These are phyloP conservation scores for Rapana venosa DNA, from an alignment of 2,888 invertebrate species.

Conservation along the genomic window DNA sequence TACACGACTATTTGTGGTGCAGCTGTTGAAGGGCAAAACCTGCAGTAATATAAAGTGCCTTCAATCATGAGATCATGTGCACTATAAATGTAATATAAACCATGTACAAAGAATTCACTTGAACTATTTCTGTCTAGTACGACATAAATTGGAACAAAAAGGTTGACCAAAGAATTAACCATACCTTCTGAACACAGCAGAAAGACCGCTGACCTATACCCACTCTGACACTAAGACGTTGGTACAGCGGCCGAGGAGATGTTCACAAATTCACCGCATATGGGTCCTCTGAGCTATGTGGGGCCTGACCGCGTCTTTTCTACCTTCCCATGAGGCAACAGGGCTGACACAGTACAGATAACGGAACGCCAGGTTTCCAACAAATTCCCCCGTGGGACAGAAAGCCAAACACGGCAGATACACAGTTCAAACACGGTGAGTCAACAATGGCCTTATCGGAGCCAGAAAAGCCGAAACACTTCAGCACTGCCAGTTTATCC, in stretches of 20 bases:
- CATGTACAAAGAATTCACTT: too few relatives aligned
- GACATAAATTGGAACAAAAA: too few relatives aligned
- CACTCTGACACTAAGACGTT: too few relatives aligned
- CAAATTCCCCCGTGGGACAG: conserved; percentile 6
- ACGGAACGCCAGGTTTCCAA: conserved; percentile 9
- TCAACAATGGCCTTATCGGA: not conserved
- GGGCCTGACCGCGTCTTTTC: conserved; percentile 2
- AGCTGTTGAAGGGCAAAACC: too few relatives aligned
- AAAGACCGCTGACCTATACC: too few relatives aligned
- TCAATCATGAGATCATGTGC: too few relatives aligned
- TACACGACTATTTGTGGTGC: too few relatives aligned
- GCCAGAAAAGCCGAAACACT: not conserved
- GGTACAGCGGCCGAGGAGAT: not conserved
- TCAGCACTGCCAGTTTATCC: not conserved
- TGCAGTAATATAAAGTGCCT: too few relatives aligned
- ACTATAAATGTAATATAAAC: too few relatives aligned
- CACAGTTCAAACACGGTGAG: conserved; percentile 20
- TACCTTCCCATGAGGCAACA: conserved; percentile 19
- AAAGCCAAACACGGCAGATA: not conserved
- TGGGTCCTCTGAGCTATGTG: not conserved
- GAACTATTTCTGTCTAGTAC: too few relatives aligned
- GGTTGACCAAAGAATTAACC: too few relatives aligned
- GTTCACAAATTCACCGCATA: not conserved
- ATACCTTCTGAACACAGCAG: too few relatives aligned
- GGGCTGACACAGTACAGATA: conserved; percentile 5